Conservation (phyloP, 2,113 vertebrate species). For the Varanus salvator region DNA sequence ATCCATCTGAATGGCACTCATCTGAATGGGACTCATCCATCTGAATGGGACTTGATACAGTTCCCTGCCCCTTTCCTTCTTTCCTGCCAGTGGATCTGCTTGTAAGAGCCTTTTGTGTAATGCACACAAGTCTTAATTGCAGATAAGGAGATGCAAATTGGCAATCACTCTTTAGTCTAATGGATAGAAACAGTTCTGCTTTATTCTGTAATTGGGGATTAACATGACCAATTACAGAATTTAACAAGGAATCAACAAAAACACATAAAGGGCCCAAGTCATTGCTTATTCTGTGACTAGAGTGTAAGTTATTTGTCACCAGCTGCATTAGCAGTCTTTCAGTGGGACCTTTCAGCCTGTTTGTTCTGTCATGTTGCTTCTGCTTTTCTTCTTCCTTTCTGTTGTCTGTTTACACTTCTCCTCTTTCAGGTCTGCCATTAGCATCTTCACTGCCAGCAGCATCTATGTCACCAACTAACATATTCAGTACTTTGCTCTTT, state of each 20-base stretch:
- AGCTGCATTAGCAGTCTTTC: background rate
- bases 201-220: no score
- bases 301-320: background rate
- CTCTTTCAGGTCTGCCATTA: background rate
- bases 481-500: background rate
- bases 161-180: background rate
- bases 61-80: background rate
- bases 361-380: background rate
- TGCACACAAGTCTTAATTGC: background rate
- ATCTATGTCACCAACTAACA: background rate
- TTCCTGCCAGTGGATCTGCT: background rate
- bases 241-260: background rate
- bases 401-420: background rate
- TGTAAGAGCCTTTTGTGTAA: background rate
- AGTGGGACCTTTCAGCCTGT: background rate
- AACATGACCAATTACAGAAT: background rate
- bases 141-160: background rate
- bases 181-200: background rate
- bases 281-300: no score
- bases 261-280: background rate
- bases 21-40: background rate
- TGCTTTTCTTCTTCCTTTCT: background rate
- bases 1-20: background rate
- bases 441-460: background rate
- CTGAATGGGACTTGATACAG: background rate